phyloP scores from a whole-genome alignment of 2,113 vertebrate genomes.

The Saiga tatarica region DNA sequence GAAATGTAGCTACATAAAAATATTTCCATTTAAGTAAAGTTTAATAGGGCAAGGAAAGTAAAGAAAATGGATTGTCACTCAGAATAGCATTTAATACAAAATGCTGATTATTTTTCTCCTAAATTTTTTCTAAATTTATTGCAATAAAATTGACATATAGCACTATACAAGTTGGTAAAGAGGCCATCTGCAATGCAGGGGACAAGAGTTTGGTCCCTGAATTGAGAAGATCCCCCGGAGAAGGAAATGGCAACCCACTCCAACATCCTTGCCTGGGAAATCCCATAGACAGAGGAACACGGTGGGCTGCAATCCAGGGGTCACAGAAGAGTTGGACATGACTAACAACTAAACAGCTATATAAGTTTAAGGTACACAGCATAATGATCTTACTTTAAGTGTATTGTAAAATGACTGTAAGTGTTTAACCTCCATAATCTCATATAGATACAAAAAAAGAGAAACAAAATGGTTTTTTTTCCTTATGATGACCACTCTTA shows the following conservation, averaged over 20 bases:
- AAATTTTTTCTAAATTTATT: not conserved
- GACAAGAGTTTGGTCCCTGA: not conserved
- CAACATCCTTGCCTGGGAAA: not conserved
- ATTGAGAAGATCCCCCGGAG: not conserved
- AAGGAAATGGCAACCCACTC: not conserved
- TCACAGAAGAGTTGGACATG: not conserved
- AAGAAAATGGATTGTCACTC: not conserved
- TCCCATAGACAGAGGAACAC: not conserved
- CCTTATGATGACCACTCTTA: not conserved
- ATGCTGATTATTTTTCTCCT: not conserved
- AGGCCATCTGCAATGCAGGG: not conserved
- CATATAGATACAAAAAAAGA: not conserved
- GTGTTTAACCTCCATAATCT: not conserved
- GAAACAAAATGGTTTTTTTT: rapidly evolving
- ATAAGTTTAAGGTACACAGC: not conserved
- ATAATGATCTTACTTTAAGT: not conserved
- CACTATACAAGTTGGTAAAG: not conserved
- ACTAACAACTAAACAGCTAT: not conserved
- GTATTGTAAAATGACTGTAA: not conserved
- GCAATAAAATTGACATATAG: not conserved
- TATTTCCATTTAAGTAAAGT: not conserved
- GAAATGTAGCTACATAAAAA: not conserved
- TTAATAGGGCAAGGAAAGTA: not conserved
- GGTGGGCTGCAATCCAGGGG: not conserved
- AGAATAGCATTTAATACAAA: not conserved